Evolutionary conservation across 1,140 invertebrate genomes (phyloP), one percentile per base, ranked within the genome.

Genomic region (fruit fly (Drosophila melanogaster)): DNA sequence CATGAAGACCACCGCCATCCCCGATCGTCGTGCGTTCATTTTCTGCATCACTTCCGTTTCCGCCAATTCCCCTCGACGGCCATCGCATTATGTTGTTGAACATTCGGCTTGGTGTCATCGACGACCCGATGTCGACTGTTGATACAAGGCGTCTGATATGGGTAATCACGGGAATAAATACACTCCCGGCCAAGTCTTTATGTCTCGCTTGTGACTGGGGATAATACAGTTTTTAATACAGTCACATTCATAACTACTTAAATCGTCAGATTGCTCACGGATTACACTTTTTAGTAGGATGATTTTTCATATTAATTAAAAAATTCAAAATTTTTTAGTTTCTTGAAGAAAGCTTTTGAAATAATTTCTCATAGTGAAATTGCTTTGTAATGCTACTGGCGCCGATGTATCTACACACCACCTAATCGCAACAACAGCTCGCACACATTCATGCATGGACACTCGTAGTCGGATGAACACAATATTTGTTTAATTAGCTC

Each of bases 401-500:
- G 44, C 15, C 8, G 8, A 4, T 51, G 41, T 26, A 37, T 7
- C 26, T 17, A 24, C 14, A 40, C 15, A n/a, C 15, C 14, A 60
- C 22, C 47, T 26, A 38, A 26, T 46, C 46, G 14, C 17, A 30
- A 55, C 11, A 6, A 22, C 26, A 35, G 33, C 12, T 12, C 46
- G 19, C 8, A 44, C 43, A 47, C 44, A 19, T 47, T 33, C 56
- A 57, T 37, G 17, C 24, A 46, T 8, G 10, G 47, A 55, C 46
- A 44, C 10, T 33, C 38, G 14, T 43, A 35, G 40, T n/a, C 40
- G 30, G 35, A 56, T 46, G 17, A 55, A 50, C 62, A 58, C 44
- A 70, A 77, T 89, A 74, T 87, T 87, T 87, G 84, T 89, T 87
- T 87, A 87, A 87, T 87, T 87, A 87, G 84, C 84, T 50, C 83